phyloP scores from a whole-genome alignment of 1,140 invertebrate species.

The Conus ventricosus region DNA sequence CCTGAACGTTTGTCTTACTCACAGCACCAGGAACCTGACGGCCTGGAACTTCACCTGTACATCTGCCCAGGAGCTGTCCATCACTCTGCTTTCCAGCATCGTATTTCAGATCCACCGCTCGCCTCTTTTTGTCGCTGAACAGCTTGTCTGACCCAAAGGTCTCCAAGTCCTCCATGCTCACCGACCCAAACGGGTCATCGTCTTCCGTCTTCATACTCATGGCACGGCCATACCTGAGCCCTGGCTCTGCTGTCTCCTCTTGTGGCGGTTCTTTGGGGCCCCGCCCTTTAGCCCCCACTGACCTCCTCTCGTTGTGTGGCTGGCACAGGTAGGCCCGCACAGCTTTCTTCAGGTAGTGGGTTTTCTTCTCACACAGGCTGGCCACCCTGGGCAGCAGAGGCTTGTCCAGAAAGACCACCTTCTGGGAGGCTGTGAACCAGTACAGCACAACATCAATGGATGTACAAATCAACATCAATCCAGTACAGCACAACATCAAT shows the following conservation, averaged over 20 bases:
- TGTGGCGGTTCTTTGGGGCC: not conserved
- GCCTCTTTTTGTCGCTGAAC: not conserved
- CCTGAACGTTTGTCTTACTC: not conserved
- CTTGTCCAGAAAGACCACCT: slow-evolving; percentile 36
- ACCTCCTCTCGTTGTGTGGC: not conserved
- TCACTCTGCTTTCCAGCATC: not conserved
- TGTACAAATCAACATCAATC: too few species aligned
- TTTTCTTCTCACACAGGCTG: slow-evolving; percentile 18
- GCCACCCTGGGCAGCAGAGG: slow-evolving; percentile 12
- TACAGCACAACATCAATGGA: not conserved
- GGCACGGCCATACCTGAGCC: not conserved
- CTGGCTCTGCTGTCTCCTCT: not conserved
- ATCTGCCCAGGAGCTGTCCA: too few species aligned
- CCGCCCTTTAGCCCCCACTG: not conserved
- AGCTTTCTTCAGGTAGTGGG: slow-evolving; percentile 12
- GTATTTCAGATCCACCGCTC: not conserved
- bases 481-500: too few species aligned
- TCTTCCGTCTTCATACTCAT: not conserved
- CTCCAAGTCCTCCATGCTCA: slow-evolving; percentile 32
- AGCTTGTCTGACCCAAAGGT: slow-evolving; percentile 29
- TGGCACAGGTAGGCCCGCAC: slow-evolving; percentile 19
- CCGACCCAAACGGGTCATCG: not conserved
- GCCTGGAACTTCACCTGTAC: not conserved
- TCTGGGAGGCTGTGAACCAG: not conserved
- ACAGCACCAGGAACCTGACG: not conserved